Conservation (phyloP, 2,888 invertebrate genomes). For the Dorcus hopei region DNA sequence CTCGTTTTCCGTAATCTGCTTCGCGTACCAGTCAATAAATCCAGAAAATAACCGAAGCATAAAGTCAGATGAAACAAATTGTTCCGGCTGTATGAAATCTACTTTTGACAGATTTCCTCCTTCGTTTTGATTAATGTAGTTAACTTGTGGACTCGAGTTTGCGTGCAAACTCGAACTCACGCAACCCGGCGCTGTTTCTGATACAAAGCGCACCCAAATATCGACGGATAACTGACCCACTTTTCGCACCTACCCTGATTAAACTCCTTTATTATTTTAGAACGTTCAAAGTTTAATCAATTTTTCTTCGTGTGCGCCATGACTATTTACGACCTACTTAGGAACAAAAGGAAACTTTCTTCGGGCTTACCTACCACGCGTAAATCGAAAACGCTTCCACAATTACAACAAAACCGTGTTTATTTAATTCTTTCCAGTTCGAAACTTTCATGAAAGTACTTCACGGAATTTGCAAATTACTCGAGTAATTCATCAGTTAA, state of each 20-base stretch:
- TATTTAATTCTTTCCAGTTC: no score
- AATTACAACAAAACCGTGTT: no score
- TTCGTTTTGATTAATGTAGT: slow-evolving; percentile 13
- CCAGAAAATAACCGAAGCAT: slow-evolving; percentile 2
- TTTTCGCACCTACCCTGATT: slow-evolving; percentile 11
- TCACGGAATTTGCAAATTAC: no score
- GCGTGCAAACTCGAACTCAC: slow-evolving; percentile 10
- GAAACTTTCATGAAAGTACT: no score
- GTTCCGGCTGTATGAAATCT: slow-evolving; percentile 1
- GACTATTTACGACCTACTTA: neutral
- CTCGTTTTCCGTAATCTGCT: neutral
- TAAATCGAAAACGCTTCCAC: no score
- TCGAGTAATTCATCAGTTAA: no score
- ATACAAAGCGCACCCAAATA: slow-evolving; percentile 26
- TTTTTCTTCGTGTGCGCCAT: neutral
- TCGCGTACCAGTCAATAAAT: slow-evolving; percentile 2
- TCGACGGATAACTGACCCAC: slow-evolving; percentile 29
- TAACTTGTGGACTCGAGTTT: slow-evolving; percentile 17
- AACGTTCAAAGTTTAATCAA: no score
- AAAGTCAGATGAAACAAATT: slow-evolving; percentile 1
- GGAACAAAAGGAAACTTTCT: neutral
- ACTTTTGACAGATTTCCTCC: slow-evolving; percentile 12
- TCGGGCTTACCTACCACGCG: no score
- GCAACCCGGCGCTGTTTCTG: slow-evolving; percentile 8
- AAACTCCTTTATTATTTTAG: no score